Percentiles rank a stretch among this genome's conserved stretches.
Evolutionary conservation across 2,113 vertebrate species (phyloP).

Genomic region (Taxidea taxus): DNA sequence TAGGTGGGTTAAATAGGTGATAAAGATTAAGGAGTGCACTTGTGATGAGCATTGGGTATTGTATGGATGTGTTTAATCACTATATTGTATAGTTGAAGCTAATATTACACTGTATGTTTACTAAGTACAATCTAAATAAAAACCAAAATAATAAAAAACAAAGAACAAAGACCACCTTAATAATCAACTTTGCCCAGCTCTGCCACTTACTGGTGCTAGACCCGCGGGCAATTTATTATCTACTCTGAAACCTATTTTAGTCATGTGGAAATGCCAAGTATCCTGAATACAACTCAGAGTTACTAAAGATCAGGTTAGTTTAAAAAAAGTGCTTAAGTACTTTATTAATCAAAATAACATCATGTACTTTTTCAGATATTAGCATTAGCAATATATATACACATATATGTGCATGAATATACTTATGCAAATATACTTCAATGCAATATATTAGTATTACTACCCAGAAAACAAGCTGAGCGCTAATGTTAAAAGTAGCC

Average conservation of each 20-base stretch:
- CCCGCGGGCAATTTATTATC: background rate
- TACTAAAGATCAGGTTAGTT: background rate
- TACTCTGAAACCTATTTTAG: background rate
- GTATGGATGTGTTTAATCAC: background rate
- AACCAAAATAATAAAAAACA: background rate
- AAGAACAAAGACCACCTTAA: background rate
- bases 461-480: background rate
- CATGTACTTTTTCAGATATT: background rate
- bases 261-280: background rate
- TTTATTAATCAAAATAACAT: constrained; percentile 3
- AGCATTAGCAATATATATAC: background rate
- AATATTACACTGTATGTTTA: background rate
- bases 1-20: too few species aligned
- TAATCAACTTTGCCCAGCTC: background rate
- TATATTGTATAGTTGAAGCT: background rate
- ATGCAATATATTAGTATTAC: background rate
- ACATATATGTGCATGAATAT: background rate
- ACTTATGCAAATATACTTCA: background rate
- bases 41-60: too few species aligned
- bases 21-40: too few species aligned
- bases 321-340: background rate
- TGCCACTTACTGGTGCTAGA: background rate
- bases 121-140: background rate
- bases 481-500: background rate
- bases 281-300: background rate